A percentile compares a stretch with the other conserved stretches of the same genome.
phyloP scores from a whole-genome alignment of 2,888 invertebrate genomes.

The Eupithecia dodoneata region DNA sequence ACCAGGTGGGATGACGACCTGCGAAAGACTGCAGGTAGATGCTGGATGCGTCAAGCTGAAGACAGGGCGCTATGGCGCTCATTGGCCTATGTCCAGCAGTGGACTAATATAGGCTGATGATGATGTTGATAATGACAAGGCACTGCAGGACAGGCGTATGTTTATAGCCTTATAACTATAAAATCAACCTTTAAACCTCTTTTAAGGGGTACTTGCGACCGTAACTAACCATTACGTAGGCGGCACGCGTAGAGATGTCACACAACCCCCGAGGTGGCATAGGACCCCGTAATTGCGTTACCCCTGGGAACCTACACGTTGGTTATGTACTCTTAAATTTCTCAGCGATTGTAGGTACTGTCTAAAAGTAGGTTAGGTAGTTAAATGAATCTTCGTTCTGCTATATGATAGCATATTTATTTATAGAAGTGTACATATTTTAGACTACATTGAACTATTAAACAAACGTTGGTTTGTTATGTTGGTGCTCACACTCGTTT shows the following conservation, averaged over 20 bases:
- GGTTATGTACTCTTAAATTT: neutral
- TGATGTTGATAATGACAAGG: neutral
- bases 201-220: conserved; percentile 10
- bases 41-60: no score
- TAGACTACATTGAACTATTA: no score
- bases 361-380: neutral
- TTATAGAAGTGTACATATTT: no score
- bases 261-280: conserved; percentile 8
- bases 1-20: no score
- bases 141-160: neutral
- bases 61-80: no score
- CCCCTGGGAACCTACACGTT: neutral
- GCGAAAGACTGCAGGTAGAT: no score
- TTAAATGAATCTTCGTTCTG: neutral
- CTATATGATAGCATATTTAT: neutral
- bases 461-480: no score
- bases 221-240: conserved; percentile 20
- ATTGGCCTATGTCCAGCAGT: no score
- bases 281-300: conserved; percentile 11
- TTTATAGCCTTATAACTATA: conserved; percentile 5
- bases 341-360: neutral
- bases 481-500: no score
- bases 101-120: no score
- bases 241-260: conserved; percentile 13
- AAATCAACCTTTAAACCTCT: conserved; percentile 10